phyloP scores from a whole-genome alignment of 37 sponge, comb jelly and placozoan species.

The Eunapius fragilis region DNA sequence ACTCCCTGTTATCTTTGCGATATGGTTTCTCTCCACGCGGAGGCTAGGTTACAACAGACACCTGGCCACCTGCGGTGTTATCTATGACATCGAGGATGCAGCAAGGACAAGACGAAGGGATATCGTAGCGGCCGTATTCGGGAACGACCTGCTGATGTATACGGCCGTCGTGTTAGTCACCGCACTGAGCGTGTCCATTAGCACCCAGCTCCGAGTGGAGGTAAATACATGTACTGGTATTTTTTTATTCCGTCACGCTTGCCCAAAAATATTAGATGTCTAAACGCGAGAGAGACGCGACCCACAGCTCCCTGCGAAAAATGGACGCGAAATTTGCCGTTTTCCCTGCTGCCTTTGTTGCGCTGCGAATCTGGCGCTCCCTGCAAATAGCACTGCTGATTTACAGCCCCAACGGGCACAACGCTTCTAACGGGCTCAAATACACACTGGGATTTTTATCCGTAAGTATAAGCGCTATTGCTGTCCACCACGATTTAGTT shows the following conservation, averaged over 20 bases:
- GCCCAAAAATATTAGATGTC: neutral
- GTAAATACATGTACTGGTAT: neutral
- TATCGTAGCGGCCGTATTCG: constrained; percentile 7
- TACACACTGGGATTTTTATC: neutral
- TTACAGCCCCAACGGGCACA: neutral
- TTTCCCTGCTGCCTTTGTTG: neutral
- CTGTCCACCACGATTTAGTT: too few relatives aligned
- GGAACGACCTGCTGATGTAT: constrained; percentile 39
- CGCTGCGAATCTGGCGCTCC: neutral
- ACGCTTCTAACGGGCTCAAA: neutral
- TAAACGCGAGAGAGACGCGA: neutral
- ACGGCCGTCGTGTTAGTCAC: constrained; percentile 11
- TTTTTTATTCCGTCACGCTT: neutral
- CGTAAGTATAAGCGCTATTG: too few relatives aligned
- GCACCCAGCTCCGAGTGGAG: neutral
- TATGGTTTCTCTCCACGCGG: constrained; percentile 31
- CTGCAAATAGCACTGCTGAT: neutral
- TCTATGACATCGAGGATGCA: neutral
- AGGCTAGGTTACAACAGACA: constrained; percentile 15
- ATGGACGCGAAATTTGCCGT: neutral
- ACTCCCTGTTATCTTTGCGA: constrained; percentile 20
- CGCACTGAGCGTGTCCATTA: constrained; percentile 4
- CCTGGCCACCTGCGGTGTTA: constrained; percentile 27
- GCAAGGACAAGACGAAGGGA: neutral
- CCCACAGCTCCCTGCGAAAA: neutral